Percentiles rank a stretch among this genome's conserved stretches.
Evolutionary conservation across 2,797 vertebrate species (phyloP).

Genomic region (Danio jaintianensis): DNA sequence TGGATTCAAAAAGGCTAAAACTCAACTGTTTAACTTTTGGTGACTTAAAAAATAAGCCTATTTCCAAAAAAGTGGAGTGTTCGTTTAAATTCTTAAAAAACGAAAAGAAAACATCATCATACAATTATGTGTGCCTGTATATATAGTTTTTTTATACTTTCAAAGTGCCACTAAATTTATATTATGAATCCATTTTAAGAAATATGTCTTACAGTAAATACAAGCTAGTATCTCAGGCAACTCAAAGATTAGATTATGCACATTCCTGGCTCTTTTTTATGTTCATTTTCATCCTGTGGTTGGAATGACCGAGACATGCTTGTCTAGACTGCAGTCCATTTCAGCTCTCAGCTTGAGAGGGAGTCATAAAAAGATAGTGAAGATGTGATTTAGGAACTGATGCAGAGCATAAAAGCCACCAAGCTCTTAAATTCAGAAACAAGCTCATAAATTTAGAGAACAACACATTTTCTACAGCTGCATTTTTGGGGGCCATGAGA

Average conservation of each 20-base stretch:
- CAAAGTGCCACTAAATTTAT: too few species aligned
- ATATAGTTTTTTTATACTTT: too few species aligned
- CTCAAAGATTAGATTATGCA: not conserved
- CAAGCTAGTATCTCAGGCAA: not conserved
- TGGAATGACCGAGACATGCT: conserved; percentile 4
- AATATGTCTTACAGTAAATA: not conserved
- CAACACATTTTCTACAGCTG: not conserved
- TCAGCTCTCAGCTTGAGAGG: not conserved
- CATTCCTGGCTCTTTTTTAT: conserved; percentile 24
- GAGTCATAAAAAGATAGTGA: not conserved
- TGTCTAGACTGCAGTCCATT: conserved; percentile 36
- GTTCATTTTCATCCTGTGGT: conserved; percentile 31
- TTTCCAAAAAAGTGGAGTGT: too few species aligned
- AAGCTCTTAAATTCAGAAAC: conserved; percentile 19
- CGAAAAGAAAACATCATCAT: too few species aligned
- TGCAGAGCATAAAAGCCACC: not conserved
- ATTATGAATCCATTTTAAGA: not conserved
- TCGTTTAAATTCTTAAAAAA: too few species aligned
- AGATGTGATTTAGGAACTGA: conserved; percentile 17
- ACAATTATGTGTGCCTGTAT: too few species aligned
- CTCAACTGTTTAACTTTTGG: too few species aligned
- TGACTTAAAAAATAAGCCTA: too few species aligned
- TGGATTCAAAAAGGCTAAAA: too few species aligned
- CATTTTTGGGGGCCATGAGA: conserved; percentile 22
- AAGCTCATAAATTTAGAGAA: conserved; percentile 1